A percentile compares a stretch with the other conserved stretches of the same genome.
These are phyloP conservation scores for Dendroctonus ponderosae DNA, from an alignment of 1,140 invertebrate genomes.

Conservation along the genomic window DNA sequence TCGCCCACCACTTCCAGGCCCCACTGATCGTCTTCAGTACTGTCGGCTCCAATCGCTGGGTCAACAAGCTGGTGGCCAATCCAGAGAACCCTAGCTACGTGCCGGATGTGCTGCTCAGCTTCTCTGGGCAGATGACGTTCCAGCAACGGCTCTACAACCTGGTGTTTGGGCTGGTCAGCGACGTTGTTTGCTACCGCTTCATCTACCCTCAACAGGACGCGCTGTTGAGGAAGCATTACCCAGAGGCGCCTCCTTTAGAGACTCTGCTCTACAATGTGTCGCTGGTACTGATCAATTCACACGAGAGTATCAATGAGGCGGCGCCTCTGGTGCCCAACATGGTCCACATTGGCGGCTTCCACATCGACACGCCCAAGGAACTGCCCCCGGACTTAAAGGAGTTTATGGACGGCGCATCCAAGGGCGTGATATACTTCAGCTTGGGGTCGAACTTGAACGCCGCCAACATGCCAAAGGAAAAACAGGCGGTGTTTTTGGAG, in stretches of 20 bases:
- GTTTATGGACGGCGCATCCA: conserved; percentile 52
- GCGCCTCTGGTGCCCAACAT: conserved; percentile 54
- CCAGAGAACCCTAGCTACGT: conserved; percentile 48
- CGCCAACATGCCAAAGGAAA: conserved; percentile 48
- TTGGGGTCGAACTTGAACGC: conserved; percentile 54
- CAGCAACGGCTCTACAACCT: conserved; percentile 51
- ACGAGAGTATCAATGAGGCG: conserved; percentile 43
- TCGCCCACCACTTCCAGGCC: conserved; percentile 50
- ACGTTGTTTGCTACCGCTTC: conserved; percentile 22
- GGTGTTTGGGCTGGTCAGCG: conserved; percentile 22
- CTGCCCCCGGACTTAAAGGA: conserved; percentile 53
- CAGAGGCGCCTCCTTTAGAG: conserved; percentile 52
- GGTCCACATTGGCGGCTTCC: conserved; percentile 56
- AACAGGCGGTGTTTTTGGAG: conserved; percentile 50
- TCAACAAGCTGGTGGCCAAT: conserved; percentile 47
- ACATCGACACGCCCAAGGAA: conserved; percentile 51
- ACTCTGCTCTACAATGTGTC: conserved; percentile 55
- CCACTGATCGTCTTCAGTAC: conserved; percentile 51
- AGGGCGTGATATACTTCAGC: conserved; percentile 56
- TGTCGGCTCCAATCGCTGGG: conserved; percentile 42
- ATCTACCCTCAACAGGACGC: conserved; percentile 44
- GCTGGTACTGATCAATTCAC: conserved; percentile 29
- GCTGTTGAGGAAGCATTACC: conserved; percentile 51
- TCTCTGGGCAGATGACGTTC: conserved; percentile 52
- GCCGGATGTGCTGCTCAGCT: conserved; percentile 42